Evolutionary conservation across 2,797 vertebrate species (phyloP).

Genomic region (Brachymystax lenok): DNA sequence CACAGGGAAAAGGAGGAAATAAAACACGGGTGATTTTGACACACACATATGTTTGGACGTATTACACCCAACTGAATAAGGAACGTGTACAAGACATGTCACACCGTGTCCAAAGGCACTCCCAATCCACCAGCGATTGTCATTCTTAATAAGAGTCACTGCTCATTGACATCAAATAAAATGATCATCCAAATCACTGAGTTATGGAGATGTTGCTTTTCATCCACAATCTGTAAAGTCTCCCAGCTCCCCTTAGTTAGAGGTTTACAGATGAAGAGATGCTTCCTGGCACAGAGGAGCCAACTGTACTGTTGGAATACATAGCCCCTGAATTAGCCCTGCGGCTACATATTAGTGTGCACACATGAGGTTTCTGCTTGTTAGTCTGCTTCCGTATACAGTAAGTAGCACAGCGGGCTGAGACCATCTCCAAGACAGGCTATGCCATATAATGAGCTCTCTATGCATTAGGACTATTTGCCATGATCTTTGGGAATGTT

Average conservation of each 20-base stretch:
- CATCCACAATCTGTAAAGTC: neutral
- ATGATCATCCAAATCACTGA: neutral
- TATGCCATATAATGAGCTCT: neutral
- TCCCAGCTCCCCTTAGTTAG: neutral
- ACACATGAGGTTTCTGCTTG: neutral
- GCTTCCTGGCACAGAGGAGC: neutral
- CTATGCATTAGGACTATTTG: neutral
- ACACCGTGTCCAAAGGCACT: neutral
- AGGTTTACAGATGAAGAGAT: neutral
- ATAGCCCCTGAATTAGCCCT: constrained; percentile 3
- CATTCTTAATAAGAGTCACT: neutral
- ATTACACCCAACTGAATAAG: neutral
- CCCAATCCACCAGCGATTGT: neutral
- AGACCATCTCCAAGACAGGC: neutral
- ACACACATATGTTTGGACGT: neutral
- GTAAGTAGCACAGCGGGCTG: neutral
- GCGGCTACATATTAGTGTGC: neutral
- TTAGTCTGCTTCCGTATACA: neutral
- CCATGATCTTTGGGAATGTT: neutral
- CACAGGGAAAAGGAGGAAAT: neutral
- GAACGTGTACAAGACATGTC: neutral
- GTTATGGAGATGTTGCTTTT: neutral
- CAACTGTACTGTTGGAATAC: neutral
- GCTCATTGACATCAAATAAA: neutral
- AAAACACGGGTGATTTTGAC: neutral